These are phyloP conservation scores for Platycheirus albimanus DNA, from an alignment of 2,888 invertebrate species.

Conservation along the genomic window DNA sequence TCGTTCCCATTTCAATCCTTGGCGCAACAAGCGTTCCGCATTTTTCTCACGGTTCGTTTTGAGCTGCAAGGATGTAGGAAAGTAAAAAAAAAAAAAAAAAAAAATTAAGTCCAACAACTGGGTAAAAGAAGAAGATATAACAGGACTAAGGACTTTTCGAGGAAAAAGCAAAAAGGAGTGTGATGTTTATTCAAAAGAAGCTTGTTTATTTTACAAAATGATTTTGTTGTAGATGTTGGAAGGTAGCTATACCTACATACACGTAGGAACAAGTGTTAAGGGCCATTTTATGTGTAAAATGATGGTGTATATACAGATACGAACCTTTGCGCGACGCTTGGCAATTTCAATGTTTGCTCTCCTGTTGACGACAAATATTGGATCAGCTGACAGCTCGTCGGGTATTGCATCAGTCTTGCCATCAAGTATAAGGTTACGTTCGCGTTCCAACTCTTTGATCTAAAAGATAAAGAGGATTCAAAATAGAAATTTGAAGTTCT, in stretches of 20 bases:
- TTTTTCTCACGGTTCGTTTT: constrained; percentile 82
- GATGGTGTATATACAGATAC: not conserved
- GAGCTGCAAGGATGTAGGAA: constrained; percentile 77
- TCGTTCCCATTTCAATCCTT: constrained; percentile 82
- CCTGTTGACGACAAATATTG: constrained; percentile 85
- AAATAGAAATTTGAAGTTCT: too few species aligned
- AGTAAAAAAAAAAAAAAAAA: not conserved
- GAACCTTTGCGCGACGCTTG: constrained; percentile 84
- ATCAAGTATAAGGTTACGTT: constrained; percentile 85
- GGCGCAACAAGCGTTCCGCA: constrained; percentile 80
- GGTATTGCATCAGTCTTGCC: constrained; percentile 85
- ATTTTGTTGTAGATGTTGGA: constrained; percentile 15
- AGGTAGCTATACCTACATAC: not conserved
- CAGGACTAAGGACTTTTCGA: constrained; percentile 20
- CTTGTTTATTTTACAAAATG: constrained; percentile 16
- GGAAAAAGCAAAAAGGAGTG: constrained; percentile 11
- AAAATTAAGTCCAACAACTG: not conserved
- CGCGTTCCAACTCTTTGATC: constrained; percentile 85
- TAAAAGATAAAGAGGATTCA: constrained; percentile 74
- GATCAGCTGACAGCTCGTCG: constrained; percentile 85
- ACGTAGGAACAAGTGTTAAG: not conserved
- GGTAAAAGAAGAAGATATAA: too few species aligned
- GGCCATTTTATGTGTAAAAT: not conserved
- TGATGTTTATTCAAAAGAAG: constrained; percentile 15
- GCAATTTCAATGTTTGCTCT: constrained; percentile 83